Percentiles rank a stretch among this genome's conserved stretches.
Conservation (phyloP, 2,888 invertebrate genomes). For the Gonocerus acuteangulatus region DNA sequence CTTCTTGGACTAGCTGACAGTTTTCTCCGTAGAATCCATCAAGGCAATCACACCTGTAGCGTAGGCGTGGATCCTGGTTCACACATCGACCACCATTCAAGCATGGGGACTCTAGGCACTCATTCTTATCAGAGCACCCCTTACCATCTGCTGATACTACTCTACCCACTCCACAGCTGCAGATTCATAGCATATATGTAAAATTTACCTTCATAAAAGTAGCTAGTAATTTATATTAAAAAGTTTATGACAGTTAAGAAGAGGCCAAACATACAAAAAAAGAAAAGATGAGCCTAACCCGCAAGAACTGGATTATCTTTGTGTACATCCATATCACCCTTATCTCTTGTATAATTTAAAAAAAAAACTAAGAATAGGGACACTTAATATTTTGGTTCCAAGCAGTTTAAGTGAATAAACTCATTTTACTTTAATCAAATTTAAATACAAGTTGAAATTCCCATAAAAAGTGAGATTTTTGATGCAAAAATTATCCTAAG, state of each 20-base stretch:
- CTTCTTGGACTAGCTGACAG: conserved; percentile 88
- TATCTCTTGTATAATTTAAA: not conserved
- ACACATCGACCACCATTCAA: conserved; percentile 87
- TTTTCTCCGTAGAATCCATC: conserved; percentile 91
- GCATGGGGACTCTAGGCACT: conserved; percentile 89
- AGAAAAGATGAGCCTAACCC: no score
- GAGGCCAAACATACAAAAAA: no score
- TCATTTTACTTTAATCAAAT: no score
- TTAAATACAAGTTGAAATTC: no score
- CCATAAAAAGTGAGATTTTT: no score
- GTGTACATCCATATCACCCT: not conserved
- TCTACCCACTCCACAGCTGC: conserved; percentile 87
- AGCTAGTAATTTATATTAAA: no score
- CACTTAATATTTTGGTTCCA: not conserved
- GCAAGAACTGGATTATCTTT: not conserved
- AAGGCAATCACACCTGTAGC: conserved; percentile 81
- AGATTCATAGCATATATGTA: conserved; percentile 28
- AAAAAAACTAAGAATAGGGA: not conserved
- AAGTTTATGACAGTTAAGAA: no score
- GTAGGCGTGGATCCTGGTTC: conserved; percentile 80
- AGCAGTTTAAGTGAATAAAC: no score
- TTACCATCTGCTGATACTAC: conserved; percentile 83
- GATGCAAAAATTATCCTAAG: no score
- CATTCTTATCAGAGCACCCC: conserved; percentile 91
- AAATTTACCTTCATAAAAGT: no score